A percentile compares a stretch with the other conserved stretches of the same genome.
These are phyloP conservation scores for Diadumene lineata DNA, from an alignment of 92 coral and sea anemone genomes.

Conservation along the genomic window DNA sequence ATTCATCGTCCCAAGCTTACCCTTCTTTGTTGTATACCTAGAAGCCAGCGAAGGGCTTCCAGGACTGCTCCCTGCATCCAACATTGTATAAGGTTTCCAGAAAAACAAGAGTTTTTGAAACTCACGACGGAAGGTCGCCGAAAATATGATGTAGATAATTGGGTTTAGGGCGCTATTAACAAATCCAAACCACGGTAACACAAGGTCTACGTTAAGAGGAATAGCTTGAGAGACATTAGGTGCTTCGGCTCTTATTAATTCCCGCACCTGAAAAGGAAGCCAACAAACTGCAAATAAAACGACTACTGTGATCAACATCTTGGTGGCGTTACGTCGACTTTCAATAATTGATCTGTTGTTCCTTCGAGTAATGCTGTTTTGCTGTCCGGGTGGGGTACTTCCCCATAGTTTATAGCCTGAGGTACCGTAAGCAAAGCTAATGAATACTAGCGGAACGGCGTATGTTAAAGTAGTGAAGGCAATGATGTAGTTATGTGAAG, in stretches of 20 bases:
- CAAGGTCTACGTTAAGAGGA: slow-evolving; percentile 43
- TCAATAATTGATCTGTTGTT: slow-evolving; percentile 33
- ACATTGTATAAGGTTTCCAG: slow-evolving; percentile 16
- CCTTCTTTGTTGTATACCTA: slow-evolving; percentile 1
- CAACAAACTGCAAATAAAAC: slow-evolving; percentile 75
- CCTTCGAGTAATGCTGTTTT: slow-evolving; percentile 19
- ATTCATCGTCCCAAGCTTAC: neutral
- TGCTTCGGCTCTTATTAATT: slow-evolving; percentile 44
- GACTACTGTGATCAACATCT: slow-evolving; percentile 73
- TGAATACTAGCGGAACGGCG: slow-evolving; percentile 52
- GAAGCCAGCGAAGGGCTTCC: slow-evolving; percentile 30
- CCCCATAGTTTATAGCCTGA: slow-evolving; percentile 68
- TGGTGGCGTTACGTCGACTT: slow-evolving; percentile 69
- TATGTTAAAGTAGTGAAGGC: slow-evolving; percentile 46
- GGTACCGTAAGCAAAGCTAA: slow-evolving; percentile 46
- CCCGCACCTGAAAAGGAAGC: slow-evolving; percentile 75
- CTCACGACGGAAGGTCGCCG: slow-evolving; percentile 62
- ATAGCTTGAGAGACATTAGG: slow-evolving; percentile 33
- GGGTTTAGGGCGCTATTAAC: slow-evolving; percentile 79
- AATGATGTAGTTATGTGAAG: slow-evolving; percentile 42
- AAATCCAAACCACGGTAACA: slow-evolving; percentile 75
- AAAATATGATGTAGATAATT: slow-evolving; percentile 62
- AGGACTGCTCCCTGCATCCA: slow-evolving; percentile 17
- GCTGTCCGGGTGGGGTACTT: slow-evolving; percentile 62
- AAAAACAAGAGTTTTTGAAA: slow-evolving; percentile 51